A percentile compares a stretch with the other conserved stretches of the same genome.
phyloP scores from a whole-genome alignment of 2,113 vertebrate species.

The Aegotheles bennettii region DNA sequence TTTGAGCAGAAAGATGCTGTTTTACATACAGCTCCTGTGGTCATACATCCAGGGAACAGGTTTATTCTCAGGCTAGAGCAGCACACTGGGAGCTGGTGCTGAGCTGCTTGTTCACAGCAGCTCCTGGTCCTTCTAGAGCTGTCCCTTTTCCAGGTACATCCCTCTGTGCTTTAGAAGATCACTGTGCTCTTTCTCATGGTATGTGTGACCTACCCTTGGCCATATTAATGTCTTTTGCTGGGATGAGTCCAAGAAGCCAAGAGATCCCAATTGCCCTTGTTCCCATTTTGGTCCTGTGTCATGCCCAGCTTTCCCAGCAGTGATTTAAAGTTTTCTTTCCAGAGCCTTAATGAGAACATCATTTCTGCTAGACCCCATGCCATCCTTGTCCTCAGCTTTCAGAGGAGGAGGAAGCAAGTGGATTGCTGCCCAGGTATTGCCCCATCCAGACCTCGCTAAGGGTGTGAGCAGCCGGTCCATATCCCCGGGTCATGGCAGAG shows the following conservation, averaged over 20 bases:
- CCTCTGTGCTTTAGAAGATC: not conserved
- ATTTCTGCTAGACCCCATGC: not conserved
- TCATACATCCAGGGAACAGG: not conserved
- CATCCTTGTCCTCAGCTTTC: not conserved
- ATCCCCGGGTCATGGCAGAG: fast-evolving
- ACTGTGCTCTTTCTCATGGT: not conserved
- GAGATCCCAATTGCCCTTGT: not conserved
- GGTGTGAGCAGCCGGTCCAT: not conserved
- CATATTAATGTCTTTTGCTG: not conserved
- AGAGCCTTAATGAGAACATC: not conserved
- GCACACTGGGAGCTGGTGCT: not conserved
- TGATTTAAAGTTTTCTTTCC: not conserved
- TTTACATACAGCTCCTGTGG: not conserved
- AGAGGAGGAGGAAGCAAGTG: not conserved
- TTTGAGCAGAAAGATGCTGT: not conserved
- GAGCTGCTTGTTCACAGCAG: not conserved
- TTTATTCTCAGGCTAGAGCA: not conserved
- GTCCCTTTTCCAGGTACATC: not conserved
- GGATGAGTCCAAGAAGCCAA: not conserved
- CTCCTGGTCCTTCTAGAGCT: not conserved
- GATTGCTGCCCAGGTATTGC: not conserved
- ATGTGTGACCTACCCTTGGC: not conserved
- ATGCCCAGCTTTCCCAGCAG: not conserved
- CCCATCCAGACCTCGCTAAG: not conserved
- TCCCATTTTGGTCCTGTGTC: not conserved